phyloP scores from a whole-genome alignment of 2,113 vertebrate species.

The Pavo muticus region DNA sequence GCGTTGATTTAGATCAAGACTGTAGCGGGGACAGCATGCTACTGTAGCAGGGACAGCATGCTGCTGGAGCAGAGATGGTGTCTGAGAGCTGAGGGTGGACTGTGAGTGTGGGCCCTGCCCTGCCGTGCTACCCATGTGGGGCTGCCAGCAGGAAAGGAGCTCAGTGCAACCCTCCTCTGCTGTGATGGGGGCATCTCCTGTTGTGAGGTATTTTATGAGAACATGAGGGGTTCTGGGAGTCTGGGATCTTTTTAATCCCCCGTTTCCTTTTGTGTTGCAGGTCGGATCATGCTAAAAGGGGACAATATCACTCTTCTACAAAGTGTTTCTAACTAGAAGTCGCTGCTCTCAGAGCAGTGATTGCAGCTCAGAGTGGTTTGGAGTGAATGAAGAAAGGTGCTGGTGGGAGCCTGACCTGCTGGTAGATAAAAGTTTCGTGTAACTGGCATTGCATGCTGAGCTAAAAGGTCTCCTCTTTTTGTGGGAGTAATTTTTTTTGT shows the following conservation, averaged over 20 bases:
- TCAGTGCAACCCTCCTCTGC: too few relatives aligned
- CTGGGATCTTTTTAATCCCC: not conserved
- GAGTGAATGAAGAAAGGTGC: not conserved
- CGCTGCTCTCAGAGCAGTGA: accelerated
- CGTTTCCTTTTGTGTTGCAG: conserved; percentile 74
- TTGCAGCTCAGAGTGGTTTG: accelerated
- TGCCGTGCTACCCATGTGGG: accelerated
- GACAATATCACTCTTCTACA: conserved; percentile 98
- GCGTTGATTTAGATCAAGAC: accelerated
- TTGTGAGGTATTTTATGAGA: not conserved
- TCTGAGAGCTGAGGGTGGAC: not conserved
- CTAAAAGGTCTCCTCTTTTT: accelerated
- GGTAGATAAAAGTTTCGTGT: accelerated
- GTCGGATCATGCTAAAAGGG: conserved; percentile 97
- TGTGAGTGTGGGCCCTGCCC: accelerated
- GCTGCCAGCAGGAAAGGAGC: not conserved
- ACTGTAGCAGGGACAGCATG: not conserved
- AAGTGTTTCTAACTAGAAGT: conserved; percentile 88
- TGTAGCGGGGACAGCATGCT: not conserved
- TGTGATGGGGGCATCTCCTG: accelerated
- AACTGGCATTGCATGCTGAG: accelerated
- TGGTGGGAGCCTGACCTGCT: not conserved
- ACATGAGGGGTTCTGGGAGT: accelerated
- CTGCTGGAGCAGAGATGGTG: not conserved
- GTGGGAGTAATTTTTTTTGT: not conserved